Conservation (phyloP, 2,888 invertebrate species). For the Fabriciana adippe region DNA sequence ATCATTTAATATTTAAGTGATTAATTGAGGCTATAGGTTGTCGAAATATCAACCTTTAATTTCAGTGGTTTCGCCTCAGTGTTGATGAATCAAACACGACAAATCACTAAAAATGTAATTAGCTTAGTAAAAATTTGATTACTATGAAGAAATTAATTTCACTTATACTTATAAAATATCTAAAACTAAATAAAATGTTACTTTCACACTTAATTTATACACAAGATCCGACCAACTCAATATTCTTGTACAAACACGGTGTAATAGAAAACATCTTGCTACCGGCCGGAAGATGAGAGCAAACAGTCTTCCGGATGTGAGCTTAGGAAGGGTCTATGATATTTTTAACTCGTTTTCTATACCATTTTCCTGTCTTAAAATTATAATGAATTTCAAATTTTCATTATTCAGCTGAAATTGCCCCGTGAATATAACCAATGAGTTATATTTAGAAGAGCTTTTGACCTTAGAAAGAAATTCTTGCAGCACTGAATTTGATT, state of each 20-base stretch:
- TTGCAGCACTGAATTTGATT: too few relatives aligned
- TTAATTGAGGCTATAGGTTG: too few relatives aligned
- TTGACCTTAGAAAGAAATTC: too few relatives aligned
- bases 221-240: slow-evolving; percentile 51
- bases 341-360: slow-evolving; percentile 27
- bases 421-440: too few relatives aligned
- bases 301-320: slow-evolving; percentile 40
- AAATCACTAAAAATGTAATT: too few relatives aligned
- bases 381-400: slow-evolving; percentile 24
- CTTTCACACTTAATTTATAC: slow-evolving; percentile 13
- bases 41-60: too few relatives aligned
- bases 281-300: slow-evolving; percentile 38
- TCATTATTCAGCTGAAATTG: background rate
- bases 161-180: background rate
- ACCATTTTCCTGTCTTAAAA: slow-evolving; percentile 18
- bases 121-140: too few relatives aligned
- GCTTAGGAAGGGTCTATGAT: slow-evolving; percentile 38
- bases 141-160: too few relatives aligned
- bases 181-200: slow-evolving; percentile 5
- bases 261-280: slow-evolving; percentile 67
- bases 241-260: slow-evolving; percentile 65
- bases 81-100: too few relatives aligned
- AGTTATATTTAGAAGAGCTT: too few relatives aligned
- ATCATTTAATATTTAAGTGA: too few relatives aligned
- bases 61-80: too few relatives aligned